Percentiles rank a stretch among this genome's conserved stretches.
Conservation (phyloP, 2,888 invertebrate species). For the Drosophila multiciliata region DNA sequence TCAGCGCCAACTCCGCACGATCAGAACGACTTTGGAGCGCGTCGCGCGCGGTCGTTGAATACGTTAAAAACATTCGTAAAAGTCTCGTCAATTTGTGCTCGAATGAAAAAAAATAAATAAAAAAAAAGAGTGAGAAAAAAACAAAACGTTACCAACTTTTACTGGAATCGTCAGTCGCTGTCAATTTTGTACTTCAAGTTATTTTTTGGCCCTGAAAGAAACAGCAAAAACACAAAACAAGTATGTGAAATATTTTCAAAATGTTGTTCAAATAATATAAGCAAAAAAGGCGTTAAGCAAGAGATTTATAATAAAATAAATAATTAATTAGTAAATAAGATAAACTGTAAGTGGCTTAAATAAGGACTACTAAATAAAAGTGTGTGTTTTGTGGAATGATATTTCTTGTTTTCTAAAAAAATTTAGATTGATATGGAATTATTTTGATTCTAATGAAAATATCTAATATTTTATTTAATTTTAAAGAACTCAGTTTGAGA, state of each 20-base stretch:
- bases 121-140: neutral
- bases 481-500: neutral
- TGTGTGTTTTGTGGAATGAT: neutral
- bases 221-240: constrained; percentile 24
- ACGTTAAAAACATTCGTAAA: constrained; percentile 23
- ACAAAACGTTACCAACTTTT: constrained; percentile 24
- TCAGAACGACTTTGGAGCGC: constrained; percentile 83
- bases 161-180: constrained; percentile 12
- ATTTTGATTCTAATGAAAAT: neutral
- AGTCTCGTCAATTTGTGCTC: constrained; percentile 16
- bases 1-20: constrained; percentile 68
- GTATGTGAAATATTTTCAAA: constrained; percentile 30
- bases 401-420: no score
- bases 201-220: constrained; percentile 1
- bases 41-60: constrained; percentile 74
- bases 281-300: neutral
- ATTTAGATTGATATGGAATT: neutral
- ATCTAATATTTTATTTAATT: no score
- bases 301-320: no score
- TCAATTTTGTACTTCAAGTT: constrained; percentile 33
- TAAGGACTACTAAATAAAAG: neutral
- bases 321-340: no score
- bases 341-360: neutral
- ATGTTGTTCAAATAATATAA: neutral
- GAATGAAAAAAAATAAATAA: neutral